Base-by-base conservation (phyloP, 2,797 vertebrate species). In the Typhlichthys eigenmanni region DNA sequence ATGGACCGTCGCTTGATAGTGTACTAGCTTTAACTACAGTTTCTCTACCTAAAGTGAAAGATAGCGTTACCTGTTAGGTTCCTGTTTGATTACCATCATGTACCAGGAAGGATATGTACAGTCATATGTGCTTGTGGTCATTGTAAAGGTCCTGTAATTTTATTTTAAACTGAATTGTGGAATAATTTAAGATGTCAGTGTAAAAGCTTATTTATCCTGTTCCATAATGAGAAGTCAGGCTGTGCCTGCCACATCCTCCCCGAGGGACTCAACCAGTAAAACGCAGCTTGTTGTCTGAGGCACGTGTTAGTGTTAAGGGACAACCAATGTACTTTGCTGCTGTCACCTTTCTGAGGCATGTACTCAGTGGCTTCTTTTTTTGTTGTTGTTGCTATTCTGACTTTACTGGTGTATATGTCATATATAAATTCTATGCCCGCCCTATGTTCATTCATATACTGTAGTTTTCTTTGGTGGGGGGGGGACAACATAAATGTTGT, bases 131-230 rank as follows among this genome's bases (percentile, higher is more conserved):
- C 24, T 24, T 24, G 34, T 38, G 34, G 66, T 72, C 10, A 13
- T 47, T 45, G 46, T 53, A 61, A 70, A 12, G 10, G 46, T 45
- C 16, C 62, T 45, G 43, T 55, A 46, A 57, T 66, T 64, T 69
- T 66, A 58, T 53, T 65, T 46, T 13, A 70, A 72, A 66, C 60
- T 47, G 66, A 24, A 48, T 14, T 24, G 50, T 51, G 50, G 55
- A 59, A 48, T 69, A 16, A 70, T 62, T 54, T 34, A 68, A 55
- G 53, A 46, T 49, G 32, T 50, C 63, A 24, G 32, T 38, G 46
- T 50, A 48, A 45, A 59, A 47, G 43, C 49, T 47, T 32, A 53
- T 58, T 43, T 54, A 52, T 66, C 49, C 49, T 34, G 16, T 66
- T 46, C 49, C 64, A 54, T 55, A 60, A 54, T 67, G 57, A 67